Evolutionary conservation across 2,113 vertebrate genomes (phyloP).

Genomic region (Chroicocephalus ridibundus): DNA sequence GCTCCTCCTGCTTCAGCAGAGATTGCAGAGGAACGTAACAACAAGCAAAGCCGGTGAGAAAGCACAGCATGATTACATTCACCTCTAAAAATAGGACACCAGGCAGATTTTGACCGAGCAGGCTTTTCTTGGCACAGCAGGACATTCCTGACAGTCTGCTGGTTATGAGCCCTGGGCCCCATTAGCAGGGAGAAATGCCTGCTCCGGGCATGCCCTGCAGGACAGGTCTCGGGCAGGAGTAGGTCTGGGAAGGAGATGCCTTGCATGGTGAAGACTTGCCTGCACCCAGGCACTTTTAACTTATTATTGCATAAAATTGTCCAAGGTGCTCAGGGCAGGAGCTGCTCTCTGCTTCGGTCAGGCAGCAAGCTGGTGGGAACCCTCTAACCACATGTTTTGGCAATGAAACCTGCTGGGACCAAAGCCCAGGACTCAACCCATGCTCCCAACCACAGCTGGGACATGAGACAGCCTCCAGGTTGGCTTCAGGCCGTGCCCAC

Average conservation of each 20-base stretch:
- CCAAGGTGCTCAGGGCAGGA: not conserved
- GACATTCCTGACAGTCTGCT: conserved; percentile 19
- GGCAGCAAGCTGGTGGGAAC: not conserved
- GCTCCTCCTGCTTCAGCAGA: not conserved
- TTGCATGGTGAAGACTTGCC: not conserved
- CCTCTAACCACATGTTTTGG: not conserved
- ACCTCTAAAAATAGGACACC: conserved; percentile 34
- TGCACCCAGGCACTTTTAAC: not conserved
- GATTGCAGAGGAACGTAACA: not conserved
- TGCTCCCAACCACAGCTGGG: accelerated
- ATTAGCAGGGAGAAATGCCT: not conserved
- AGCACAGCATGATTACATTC: not conserved
- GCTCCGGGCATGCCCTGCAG: not conserved
- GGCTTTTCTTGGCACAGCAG: conserved; percentile 19
- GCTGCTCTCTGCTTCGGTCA: not conserved
- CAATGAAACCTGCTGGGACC: not conserved
- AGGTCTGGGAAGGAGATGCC: accelerated
- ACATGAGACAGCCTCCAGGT: accelerated
- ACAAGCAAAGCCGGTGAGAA: not conserved
- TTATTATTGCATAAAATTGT: not conserved
- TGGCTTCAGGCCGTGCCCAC: not conserved
- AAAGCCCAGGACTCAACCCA: not conserved
- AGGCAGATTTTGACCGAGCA: accelerated
- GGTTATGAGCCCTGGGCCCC: not conserved
- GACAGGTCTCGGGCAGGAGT: not conserved